Base-by-base conservation (phyloP, 2,113 vertebrate genomes). In the Buteo buteo region DNA sequence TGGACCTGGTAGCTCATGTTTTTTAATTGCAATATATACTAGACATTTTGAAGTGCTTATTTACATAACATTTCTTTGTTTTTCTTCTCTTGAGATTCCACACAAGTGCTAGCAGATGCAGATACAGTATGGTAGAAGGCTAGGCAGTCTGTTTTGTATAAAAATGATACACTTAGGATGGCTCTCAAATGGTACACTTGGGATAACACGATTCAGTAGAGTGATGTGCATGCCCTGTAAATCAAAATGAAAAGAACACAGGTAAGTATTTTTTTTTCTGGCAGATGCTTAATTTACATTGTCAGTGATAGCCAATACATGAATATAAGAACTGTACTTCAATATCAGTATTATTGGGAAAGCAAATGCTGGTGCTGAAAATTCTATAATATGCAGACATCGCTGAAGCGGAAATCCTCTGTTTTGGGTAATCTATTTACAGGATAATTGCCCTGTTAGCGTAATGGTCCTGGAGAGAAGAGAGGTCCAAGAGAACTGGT, bases 81-180 rank as follows among this genome's bases (percentile, higher is more conserved):
- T 94, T 88, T 54, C 70, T 90, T 93, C 82, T 92, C 70, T 89
- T 44, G 78, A 88, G 59, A 93, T 84, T 94, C 58, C 36, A 72
- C 10, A 4, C 45, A 85, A 86, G 17, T n/a, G 72, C 31, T 57
- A 90, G 91, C 85, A 96, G 78, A 94, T 78, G 70, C 47, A 91
- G 80, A 76, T 62, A 87, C 81, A 92, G 76, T 76, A 82, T 85
- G 86, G 83, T 42, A 90, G 91, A 88, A 76, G n/a, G 61, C 44
- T 66, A 92, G 65, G 86, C 61, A 88, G 64, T 86, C 69, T 86
- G 61, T 57, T 89, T 49, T 25, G 21, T 94, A 62, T 71, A 89
- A 96, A 95, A 94, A 87, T 58, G 0, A 88, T 88, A 70, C 44
- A 40, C 52, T 78, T 61, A 79, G 72, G 49, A 83, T 65, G 65